Percentiles rank a stretch among this genome's conserved stretches.
Conservation (phyloP, 2,888 invertebrate species). For the Tetrapedia diversipes region DNA sequence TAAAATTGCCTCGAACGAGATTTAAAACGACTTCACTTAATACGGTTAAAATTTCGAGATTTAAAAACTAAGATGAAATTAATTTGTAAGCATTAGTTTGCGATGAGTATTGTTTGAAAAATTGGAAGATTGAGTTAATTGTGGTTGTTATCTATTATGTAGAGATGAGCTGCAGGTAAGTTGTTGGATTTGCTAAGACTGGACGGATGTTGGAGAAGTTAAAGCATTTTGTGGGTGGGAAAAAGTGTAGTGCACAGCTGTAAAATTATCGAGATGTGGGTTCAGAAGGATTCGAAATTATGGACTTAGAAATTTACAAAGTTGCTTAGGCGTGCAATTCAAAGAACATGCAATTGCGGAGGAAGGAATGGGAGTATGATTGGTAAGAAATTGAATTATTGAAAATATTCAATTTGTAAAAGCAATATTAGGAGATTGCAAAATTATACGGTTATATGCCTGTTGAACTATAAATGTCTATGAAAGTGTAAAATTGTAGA, state of each 20-base stretch:
- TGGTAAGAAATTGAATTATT: not conserved
- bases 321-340: not conserved
- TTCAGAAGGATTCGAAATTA: not conserved
- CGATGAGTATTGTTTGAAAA: too few species aligned
- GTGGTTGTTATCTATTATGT: not conserved
- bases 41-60: too few species aligned
- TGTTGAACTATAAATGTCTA: too few species aligned
- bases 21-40: too few species aligned
- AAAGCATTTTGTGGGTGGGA: not conserved
- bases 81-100: too few species aligned
- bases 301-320: not conserved
- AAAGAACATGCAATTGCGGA: not conserved
- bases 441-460: too few species aligned
- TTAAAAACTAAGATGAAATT: too few species aligned
- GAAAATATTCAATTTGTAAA: not conserved
- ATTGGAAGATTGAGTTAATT: not conserved
- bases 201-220: too few species aligned
- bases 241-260: not conserved
- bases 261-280: conserved; percentile 1
- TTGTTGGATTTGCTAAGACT: not conserved
- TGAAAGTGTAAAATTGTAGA: too few species aligned
- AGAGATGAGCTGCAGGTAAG: not conserved
- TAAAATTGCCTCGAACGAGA: too few species aligned
- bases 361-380: not conserved
- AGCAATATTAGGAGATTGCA: too few species aligned